Evolutionary conservation across 1,140 invertebrate species (phyloP).

Genomic region (Drosophila nasuta): DNA sequence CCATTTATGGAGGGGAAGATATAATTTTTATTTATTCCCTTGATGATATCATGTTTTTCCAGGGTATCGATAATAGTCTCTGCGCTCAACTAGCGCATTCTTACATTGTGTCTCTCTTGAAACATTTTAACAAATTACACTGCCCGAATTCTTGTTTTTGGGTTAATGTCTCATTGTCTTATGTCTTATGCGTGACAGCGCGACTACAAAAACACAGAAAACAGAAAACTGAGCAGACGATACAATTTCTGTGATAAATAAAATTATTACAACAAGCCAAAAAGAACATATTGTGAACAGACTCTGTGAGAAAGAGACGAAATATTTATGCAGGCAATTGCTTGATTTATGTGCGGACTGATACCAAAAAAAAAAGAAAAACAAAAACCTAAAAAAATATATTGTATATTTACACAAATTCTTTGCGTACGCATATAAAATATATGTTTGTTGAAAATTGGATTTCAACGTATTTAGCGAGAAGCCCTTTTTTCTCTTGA

Average conservation of each 20-base stretch:
- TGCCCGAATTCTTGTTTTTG: conserved; percentile 55
- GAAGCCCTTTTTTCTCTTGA: conserved; percentile 7
- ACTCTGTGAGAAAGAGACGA: background rate
- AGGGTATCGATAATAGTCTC: conserved; percentile 8
- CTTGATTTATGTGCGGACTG: conserved; percentile 69
- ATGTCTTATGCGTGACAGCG: conserved; percentile 53
- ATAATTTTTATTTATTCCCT: background rate
- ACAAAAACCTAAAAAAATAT: conserved; percentile 32
- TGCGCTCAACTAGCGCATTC: background rate
- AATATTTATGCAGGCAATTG: conserved; percentile 54
- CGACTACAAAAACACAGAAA: conserved; percentile 1
- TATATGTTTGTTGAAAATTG: conserved; percentile 39
- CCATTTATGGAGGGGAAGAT: background rate
- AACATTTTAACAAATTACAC: conserved; percentile 48
- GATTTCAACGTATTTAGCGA: conserved; percentile 36
- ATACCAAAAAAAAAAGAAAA: conserved; percentile 43
- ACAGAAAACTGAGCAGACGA: conserved; percentile 52
- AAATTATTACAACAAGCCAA: conserved; percentile 72
- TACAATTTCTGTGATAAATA: conserved; percentile 79
- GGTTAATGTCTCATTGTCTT: conserved; percentile 82
- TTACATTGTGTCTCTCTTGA: conserved; percentile 5
- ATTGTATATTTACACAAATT: conserved; percentile 2
- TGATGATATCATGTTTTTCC: background rate
- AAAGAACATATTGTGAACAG: conserved; percentile 4
- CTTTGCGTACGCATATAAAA: conserved; percentile 1